Evolutionary conservation across 92 coral and sea anemone genomes (phyloP).

Genomic region (Actinernus sp.): DNA sequence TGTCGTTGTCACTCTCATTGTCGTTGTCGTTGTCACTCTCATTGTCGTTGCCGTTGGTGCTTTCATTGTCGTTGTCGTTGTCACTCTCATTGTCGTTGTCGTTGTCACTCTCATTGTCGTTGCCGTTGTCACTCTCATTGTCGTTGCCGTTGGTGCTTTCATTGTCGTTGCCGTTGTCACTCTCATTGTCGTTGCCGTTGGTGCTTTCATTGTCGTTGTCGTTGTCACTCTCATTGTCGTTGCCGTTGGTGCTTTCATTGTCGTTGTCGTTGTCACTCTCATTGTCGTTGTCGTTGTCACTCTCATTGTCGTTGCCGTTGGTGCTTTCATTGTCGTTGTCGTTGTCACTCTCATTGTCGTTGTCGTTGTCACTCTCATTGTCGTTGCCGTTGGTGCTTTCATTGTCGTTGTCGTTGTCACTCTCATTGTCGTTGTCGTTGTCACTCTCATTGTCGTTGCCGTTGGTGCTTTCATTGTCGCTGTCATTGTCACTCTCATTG

Average conservation of each 20-base stretch:
- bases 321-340: neutral
- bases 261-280: neutral
- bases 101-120: neutral
- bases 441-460: neutral
- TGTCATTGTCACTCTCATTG: neutral
- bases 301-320: neutral
- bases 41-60: no score
- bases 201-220: neutral
- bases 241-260: neutral
- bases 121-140: conserved; percentile 1
- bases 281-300: neutral
- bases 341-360: conserved; percentile 1
- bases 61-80: no score
- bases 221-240: neutral
- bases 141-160: neutral
- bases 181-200: neutral
- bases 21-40: no score
- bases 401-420: conserved; percentile 1
- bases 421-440: neutral
- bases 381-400: conserved; percentile 1
- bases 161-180: neutral
- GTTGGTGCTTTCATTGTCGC: neutral
- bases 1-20: no score
- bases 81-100: conserved; percentile 2
- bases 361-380: neutral